Evolutionary conservation across 2,113 vertebrate genomes (phyloP).

Genomic region (Cyprinus carpio): DNA sequence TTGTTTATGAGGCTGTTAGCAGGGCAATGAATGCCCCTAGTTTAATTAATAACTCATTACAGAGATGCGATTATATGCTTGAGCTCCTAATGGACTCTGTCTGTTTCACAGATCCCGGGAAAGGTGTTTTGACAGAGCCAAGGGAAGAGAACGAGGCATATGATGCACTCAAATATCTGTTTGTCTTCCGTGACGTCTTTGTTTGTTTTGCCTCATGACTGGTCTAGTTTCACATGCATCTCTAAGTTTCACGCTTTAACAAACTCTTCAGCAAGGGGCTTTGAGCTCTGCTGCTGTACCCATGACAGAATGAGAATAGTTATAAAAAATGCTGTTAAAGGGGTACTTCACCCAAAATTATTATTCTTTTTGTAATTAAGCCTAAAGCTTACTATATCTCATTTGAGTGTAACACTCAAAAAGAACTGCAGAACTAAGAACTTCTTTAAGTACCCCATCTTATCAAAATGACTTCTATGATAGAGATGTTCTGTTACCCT

Average conservation of each 20-base stretch:
- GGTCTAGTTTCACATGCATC: conserved; percentile 29
- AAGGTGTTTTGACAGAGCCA: conserved; percentile 82
- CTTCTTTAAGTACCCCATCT: not conserved
- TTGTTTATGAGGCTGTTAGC: conserved; percentile 99
- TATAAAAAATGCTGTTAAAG: not conserved
- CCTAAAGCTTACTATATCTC: not conserved
- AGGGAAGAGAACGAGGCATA: conserved; percentile 74
- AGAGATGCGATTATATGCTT: conserved; percentile 99
- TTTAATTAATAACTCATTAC: conserved; percentile 99
- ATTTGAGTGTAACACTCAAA: not conserved
- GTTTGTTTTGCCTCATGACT: conserved; percentile 55
- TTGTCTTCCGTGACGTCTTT: conserved; percentile 57
- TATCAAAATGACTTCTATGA: conserved; percentile 6
- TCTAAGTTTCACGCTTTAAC: conserved; percentile 41
- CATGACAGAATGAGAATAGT: not conserved
- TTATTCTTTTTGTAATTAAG: not conserved
- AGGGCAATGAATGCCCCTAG: conserved; percentile 94
- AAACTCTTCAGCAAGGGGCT: conserved; percentile 28
- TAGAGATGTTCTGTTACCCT: not conserved
- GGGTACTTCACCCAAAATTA: not conserved
- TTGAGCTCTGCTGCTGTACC: conserved; percentile 8
- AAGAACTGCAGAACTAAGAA: conserved; percentile 2
- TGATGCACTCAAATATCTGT: conserved; percentile 67
- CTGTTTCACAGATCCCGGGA: conserved; percentile 83
- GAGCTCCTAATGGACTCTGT: conserved; percentile 91